These are phyloP conservation scores for Adoxophyes honmai DNA, from an alignment of 1,140 invertebrate species.

Conservation along the genomic window DNA sequence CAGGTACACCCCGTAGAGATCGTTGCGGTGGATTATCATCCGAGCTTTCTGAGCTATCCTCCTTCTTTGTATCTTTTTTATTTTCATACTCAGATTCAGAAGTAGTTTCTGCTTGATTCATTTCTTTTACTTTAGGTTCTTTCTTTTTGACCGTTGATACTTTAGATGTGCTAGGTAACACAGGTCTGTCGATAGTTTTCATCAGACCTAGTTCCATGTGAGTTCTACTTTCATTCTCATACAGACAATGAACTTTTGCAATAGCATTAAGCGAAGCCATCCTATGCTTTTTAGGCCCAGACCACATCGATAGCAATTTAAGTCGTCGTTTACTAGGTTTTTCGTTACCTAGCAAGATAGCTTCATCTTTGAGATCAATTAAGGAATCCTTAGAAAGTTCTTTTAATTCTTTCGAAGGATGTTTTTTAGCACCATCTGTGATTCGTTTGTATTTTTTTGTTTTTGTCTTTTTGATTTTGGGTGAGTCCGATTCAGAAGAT, in stretches of 20 bases:
- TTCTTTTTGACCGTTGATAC: conserved; percentile 54
- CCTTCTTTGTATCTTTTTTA: conserved; percentile 58
- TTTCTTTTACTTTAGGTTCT: conserved; percentile 56
- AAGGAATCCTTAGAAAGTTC: conserved; percentile 69
- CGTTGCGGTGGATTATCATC: conserved; percentile 75
- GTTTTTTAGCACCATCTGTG: conserved; percentile 53
- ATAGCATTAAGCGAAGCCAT: conserved; percentile 93
- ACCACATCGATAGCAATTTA: conserved; percentile 73
- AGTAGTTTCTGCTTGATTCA: conserved; percentile 61
- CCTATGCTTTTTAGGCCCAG: conserved; percentile 86
- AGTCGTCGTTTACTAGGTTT: conserved; percentile 66
- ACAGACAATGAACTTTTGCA: conserved; percentile 94
- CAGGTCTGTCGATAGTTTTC: conserved; percentile 64
- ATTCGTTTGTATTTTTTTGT: conserved; percentile 66
- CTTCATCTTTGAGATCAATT: conserved; percentile 62
- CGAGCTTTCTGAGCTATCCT: conserved; percentile 70
- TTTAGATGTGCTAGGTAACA: conserved; percentile 58
- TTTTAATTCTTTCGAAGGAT: conserved; percentile 64
- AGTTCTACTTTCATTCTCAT: conserved; percentile 90
- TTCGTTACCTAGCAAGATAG: conserved; percentile 50
- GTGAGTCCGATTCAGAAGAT: conserved; percentile 55
- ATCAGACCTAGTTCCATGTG: conserved; percentile 80
- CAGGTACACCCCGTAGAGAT: conserved; percentile 84
- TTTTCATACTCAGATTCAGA: conserved; percentile 74
- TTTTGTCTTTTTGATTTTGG: conserved; percentile 54